These are phyloP conservation scores for Orussus abietinus DNA, from an alignment of 1,140 invertebrate species.

Conservation along the genomic window DNA sequence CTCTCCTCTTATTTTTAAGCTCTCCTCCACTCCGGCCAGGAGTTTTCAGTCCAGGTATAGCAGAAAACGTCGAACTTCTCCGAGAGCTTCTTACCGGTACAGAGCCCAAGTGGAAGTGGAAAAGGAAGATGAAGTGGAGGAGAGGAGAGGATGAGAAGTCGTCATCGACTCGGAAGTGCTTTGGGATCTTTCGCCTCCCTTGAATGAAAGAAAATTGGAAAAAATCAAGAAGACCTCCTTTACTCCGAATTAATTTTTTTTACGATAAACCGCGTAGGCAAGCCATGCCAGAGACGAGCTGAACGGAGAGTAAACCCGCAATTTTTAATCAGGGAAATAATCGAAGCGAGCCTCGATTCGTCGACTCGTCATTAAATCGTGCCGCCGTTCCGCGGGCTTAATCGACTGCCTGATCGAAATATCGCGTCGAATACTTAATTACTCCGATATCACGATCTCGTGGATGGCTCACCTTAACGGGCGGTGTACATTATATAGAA, in stretches of 20 bases:
- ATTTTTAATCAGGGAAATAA: too few relatives aligned
- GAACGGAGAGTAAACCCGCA: too few relatives aligned
- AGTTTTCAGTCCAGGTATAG: slow-evolving; percentile 33
- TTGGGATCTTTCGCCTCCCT: too few relatives aligned
- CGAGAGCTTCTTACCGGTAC: slow-evolving; percentile 24
- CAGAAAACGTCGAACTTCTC: slow-evolving; percentile 42
- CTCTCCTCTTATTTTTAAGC: slow-evolving; percentile 36
- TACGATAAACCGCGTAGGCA: slow-evolving; percentile 15
- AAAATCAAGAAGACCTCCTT: too few relatives aligned
- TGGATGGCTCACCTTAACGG: slow-evolving; percentile 29
- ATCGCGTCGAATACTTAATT: slow-evolving; percentile 35
- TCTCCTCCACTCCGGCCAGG: slow-evolving; percentile 30
- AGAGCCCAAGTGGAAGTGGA: slow-evolving; percentile 18
- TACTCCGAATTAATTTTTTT: slow-evolving; percentile 4
- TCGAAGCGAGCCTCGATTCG: too few relatives aligned
- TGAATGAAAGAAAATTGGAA: too few relatives aligned
- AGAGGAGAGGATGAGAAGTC: not conserved
- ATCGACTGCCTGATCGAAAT: slow-evolving; percentile 28
- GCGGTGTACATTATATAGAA: slow-evolving; percentile 37
- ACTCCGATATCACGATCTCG: slow-evolving; percentile 35
- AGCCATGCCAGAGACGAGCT: too few relatives aligned
- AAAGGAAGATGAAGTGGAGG: slow-evolving; percentile 7
- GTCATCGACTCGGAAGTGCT: too few relatives aligned
- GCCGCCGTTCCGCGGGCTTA: too few relatives aligned
- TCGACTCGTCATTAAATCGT: too few relatives aligned